Evolutionary conservation across 2,113 vertebrate genomes (phyloP).

Genomic region (Apodemus sylvaticus): DNA sequence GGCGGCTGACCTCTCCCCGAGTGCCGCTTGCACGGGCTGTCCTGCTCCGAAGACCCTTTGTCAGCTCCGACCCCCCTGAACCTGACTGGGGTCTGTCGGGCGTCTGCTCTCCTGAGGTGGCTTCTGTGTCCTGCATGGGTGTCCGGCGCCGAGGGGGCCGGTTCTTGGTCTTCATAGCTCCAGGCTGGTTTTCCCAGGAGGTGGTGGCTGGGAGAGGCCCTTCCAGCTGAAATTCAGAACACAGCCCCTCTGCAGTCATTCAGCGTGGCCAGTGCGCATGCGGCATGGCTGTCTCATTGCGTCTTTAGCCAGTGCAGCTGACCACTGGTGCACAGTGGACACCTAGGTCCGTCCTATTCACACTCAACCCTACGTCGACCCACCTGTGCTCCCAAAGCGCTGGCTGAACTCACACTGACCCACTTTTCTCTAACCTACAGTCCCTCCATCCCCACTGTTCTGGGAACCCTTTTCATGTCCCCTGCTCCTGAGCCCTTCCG

Average conservation of each 20-base stretch:
- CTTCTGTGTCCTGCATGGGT: constrained; percentile 82
- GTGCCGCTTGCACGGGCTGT: constrained; percentile 55
- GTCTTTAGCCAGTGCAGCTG: background rate
- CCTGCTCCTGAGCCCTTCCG: background rate
- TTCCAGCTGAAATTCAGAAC: constrained; percentile 64
- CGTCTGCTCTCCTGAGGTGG: constrained; percentile 80
- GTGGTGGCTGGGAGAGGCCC: background rate
- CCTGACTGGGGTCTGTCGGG: constrained; percentile 79
- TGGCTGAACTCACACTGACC: background rate
- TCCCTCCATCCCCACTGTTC: background rate
- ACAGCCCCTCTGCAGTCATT: constrained; percentile 28
- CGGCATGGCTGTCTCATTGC: background rate
- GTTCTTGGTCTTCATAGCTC: constrained; percentile 94
- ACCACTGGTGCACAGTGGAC: background rate
- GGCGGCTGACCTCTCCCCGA: constrained; percentile 60
- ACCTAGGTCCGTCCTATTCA: background rate
- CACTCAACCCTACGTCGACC: background rate
- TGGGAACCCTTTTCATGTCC: background rate
- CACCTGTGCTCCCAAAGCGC: fast-evolving
- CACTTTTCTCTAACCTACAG: background rate
- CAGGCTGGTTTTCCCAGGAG: background rate
- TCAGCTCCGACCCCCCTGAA: constrained; percentile 82
- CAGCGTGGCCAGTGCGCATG: background rate
- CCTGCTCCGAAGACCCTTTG: constrained; percentile 85
- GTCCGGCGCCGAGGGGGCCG: constrained; percentile 87